Conservation (phyloP, 2,113 vertebrate genomes). For the Chauna torquata region DNA sequence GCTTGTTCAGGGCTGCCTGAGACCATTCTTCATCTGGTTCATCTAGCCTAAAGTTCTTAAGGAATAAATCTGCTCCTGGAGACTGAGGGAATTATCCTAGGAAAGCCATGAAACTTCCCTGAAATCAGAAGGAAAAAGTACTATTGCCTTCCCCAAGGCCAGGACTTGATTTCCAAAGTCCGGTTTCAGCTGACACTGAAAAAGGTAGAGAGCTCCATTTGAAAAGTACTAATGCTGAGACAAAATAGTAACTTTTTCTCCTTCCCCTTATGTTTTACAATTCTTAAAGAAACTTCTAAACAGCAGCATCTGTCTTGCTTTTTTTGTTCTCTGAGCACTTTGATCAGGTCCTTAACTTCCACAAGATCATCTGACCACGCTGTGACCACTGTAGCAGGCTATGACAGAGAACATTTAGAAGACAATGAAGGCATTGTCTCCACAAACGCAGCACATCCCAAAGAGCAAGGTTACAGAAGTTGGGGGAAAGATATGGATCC, state of each 20-base stretch:
- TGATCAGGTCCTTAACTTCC: neutral
- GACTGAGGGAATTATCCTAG: neutral
- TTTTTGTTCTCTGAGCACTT: neutral
- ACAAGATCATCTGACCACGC: neutral
- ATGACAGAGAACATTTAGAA: neutral
- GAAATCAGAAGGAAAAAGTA: neutral
- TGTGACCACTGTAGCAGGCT: neutral
- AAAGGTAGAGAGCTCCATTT: neutral
- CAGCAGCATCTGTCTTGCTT: neutral
- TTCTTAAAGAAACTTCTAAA: neutral
- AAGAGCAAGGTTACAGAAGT: neutral
- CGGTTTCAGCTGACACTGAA: neutral
- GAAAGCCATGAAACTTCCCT: neutral
- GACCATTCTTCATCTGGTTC: neutral
- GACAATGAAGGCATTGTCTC: neutral
- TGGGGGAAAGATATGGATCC: neutral
- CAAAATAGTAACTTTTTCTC: neutral
- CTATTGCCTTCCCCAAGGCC: neutral
- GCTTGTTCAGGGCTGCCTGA: neutral
- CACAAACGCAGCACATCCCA: neutral
- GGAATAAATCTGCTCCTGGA: neutral
- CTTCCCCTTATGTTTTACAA: neutral
- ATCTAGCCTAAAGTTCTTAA: neutral
- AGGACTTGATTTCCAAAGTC: neutral
- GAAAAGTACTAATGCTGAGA: neutral